Evolutionary conservation across 2,797 vertebrate species (phyloP).

Genomic region (Potorous gilbertii): DNA sequence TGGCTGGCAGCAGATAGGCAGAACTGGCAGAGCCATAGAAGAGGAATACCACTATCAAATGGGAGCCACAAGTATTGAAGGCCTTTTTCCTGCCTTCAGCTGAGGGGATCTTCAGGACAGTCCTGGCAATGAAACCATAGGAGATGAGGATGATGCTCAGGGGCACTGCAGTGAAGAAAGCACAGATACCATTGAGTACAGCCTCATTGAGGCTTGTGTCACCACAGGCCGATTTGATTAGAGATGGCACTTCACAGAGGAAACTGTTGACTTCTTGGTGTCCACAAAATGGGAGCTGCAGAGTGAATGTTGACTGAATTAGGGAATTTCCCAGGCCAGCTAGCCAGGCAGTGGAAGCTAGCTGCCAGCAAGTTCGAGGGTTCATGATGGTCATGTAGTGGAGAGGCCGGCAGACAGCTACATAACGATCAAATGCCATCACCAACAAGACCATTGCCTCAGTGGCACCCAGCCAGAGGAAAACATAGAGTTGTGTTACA

Average conservation of each 20-base stretch:
- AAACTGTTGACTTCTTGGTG: conserved; percentile 68
- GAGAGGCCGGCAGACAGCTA: conserved; percentile 69
- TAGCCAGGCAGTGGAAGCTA: conserved; percentile 69
- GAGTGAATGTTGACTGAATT: conserved; percentile 70
- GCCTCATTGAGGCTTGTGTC: conserved; percentile 62
- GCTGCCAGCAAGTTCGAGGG: conserved; percentile 39
- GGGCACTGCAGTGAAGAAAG: conserved; percentile 66
- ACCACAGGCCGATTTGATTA: conserved; percentile 72
- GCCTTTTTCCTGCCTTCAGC: conserved; percentile 62
- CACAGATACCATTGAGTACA: conserved; percentile 64
- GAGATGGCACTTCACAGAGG: conserved; percentile 74
- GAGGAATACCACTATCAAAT: conserved; percentile 67
- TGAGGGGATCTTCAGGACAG: conserved; percentile 66
- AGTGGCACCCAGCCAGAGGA: conserved; percentile 73
- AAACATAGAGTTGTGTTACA: conserved; percentile 73
- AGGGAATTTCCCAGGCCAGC: conserved; percentile 70
- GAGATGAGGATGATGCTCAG: conserved; percentile 62
- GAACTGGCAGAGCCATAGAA: conserved; percentile 71
- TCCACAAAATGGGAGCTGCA: conserved; percentile 69
- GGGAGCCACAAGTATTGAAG: conserved; percentile 72
- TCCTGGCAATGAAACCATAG: conserved; percentile 59
- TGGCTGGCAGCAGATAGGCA: conserved; percentile 64
- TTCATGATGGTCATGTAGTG: conserved; percentile 68
- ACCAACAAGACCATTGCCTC: conserved; percentile 72
- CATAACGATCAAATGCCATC: conserved; percentile 74